Conservation (phyloP, 2,113 vertebrate genomes). For the Psettodes erumei region DNA sequence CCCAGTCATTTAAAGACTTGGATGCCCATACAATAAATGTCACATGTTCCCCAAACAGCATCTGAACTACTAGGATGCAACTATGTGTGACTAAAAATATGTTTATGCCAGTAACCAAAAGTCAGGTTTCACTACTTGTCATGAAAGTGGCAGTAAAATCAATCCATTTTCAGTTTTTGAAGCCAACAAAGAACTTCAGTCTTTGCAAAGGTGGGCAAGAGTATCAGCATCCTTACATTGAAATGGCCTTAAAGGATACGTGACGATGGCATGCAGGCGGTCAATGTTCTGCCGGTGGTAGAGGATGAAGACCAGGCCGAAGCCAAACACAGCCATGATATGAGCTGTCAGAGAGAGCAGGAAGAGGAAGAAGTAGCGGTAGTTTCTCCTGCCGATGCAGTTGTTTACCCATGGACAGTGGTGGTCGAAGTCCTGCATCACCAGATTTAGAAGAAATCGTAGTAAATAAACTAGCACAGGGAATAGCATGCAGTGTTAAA, state of each 20-base stretch:
- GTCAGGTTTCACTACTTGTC: neutral
- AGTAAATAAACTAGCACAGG: neutral
- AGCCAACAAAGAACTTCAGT: neutral
- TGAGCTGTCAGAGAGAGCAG: slow-evolving; percentile 94
- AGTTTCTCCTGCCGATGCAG: slow-evolving; percentile 96
- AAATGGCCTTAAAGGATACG: slow-evolving; percentile 88
- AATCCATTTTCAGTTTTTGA: too few relatives aligned
- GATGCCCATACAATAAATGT: too few relatives aligned
- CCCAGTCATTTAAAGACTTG: too few relatives aligned
- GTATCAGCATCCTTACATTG: neutral
- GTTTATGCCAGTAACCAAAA: too few relatives aligned
- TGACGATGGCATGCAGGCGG: slow-evolving; percentile 90
- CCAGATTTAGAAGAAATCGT: neutral
- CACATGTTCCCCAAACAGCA: too few relatives aligned
- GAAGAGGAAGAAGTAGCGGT: slow-evolving; percentile 99
- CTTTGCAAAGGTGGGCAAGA: neutral
- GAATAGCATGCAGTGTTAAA: neutral
- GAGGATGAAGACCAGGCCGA: slow-evolving; percentile 93
- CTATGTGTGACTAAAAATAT: too few relatives aligned
- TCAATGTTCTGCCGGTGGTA: slow-evolving; percentile 91
- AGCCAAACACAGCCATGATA: slow-evolving; percentile 96
- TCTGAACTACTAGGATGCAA: too few relatives aligned
- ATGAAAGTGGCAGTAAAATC: too few relatives aligned
- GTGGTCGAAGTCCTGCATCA: slow-evolving; percentile 93
- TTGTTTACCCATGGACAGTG: slow-evolving; percentile 99